Base-by-base conservation (phyloP, 2,113 vertebrate genomes). In the Strix aluco region DNA sequence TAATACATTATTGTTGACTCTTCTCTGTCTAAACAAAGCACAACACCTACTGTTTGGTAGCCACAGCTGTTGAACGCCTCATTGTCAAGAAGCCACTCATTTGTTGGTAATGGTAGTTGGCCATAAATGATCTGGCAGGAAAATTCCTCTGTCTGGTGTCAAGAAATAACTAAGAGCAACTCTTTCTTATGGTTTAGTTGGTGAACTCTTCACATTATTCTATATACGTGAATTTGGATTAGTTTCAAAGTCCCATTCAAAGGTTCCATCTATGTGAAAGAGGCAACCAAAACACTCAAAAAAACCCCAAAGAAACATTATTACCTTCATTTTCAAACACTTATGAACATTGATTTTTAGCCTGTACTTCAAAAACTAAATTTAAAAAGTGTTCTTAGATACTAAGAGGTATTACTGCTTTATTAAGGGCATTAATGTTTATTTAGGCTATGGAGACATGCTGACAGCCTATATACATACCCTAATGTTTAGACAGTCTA, bases 1-100 rank as follows among this genome's bases (percentile, higher is more conserved):
- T 16, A 71, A 11, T 1, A 11, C 4, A 0, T 11, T 40, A 30
- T 4, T 7, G 0, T 23, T 67, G 46, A 57, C 34, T 23, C 26
- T 51, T 26, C 46, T 25, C 34, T 38, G 12, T 12, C 46, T 23
- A 54, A 70, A 6, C 11, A 30, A 40, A 70, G 5, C 27, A 25
- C 75, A 74, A 3, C 26, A 72, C 7, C 34, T 36, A 7, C 26
- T 5, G 20, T 38, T 55, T 32, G 10, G 29, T 52, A 58, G 71
- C 34, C 26, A 47, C 18, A 58, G 30, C 21, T 49, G 17, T 11
- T n/a, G 46, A 73, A 66, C 6, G 46, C 5, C 29, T 26, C 12
- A 38, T 7, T 49, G n/a, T 52, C 72, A 62, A 26, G 42, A 61
- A 49, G 34, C 5, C 3, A 1, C 34, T 81, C 4, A 0, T 5